Conservation (phyloP, 2,797 vertebrate species). For the Bovichtus diacanthus region DNA sequence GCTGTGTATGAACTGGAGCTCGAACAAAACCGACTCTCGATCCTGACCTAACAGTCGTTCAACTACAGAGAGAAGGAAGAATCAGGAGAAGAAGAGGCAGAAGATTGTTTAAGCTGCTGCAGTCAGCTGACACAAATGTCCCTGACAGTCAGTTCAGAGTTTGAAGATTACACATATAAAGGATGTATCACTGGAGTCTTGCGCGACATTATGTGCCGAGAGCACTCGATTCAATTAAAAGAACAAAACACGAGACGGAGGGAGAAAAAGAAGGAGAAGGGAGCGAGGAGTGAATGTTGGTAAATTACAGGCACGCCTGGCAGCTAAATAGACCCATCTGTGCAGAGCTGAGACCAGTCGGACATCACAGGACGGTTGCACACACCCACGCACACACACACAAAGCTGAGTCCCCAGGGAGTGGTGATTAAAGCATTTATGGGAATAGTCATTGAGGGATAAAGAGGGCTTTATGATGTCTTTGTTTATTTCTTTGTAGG, state of each 20-base stretch:
- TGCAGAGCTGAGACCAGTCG: conserved; percentile 78
- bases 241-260: conserved; percentile 52
- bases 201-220: conserved; percentile 10
- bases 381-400: conserved; percentile 60
- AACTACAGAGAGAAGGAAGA: background rate
- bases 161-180: conserved; percentile 33
- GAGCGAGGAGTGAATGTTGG: conserved; percentile 69
- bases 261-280: conserved; percentile 18
- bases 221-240: conserved; percentile 64
- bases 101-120: conserved; percentile 33
- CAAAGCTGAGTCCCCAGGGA: conserved; percentile 68
- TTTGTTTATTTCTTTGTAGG: conserved; percentile 87
- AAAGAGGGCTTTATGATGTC: conserved; percentile 84
- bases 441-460: conserved; percentile 84
- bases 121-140: conserved; percentile 35
- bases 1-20: conserved; percentile 55
- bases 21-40: conserved; percentile 52
- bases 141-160: conserved; percentile 49
- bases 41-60: conserved; percentile 48
- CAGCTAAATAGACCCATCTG: conserved; percentile 86
- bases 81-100: background rate
- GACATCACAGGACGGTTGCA: conserved; percentile 78
- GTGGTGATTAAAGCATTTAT: conserved; percentile 84
- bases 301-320: conserved; percentile 81
- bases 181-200: conserved; percentile 17